These are phyloP conservation scores for Elmis aenea DNA, from an alignment of 2,888 invertebrate species.

Conservation along the genomic window DNA sequence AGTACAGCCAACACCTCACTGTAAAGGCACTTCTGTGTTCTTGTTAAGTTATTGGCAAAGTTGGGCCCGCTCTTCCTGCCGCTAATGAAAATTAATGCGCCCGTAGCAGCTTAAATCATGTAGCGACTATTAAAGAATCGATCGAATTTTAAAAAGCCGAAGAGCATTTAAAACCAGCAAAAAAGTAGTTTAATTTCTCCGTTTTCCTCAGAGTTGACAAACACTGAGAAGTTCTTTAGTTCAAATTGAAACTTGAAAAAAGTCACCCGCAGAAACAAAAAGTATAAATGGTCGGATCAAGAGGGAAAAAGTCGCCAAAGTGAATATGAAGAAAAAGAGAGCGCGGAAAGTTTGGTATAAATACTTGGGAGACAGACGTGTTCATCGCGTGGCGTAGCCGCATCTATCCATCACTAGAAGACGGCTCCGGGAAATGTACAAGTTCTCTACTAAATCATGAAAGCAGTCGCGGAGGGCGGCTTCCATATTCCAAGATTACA, in stretches of 20 bases:
- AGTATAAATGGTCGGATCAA: constrained; percentile 22
- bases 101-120: constrained; percentile 1
- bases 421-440: constrained; percentile 18
- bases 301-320: constrained; percentile 18
- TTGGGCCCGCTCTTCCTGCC: constrained; percentile 3
- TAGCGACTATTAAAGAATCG: too few species aligned
- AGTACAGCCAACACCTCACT: not conserved
- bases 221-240: constrained; percentile 12
- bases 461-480: constrained; percentile 13
- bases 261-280: constrained; percentile 18
- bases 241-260: constrained; percentile 14
- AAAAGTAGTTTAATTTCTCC: constrained; percentile 16
- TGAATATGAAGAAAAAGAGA: constrained; percentile 21
- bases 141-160: not conserved
- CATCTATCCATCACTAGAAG: constrained; percentile 21
- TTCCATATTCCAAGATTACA: constrained; percentile 17
- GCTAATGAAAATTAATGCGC: constrained; percentile 10
- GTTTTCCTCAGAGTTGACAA: constrained; percentile 11
- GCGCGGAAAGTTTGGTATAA: constrained; percentile 21
- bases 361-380: constrained; percentile 20
- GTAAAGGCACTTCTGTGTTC: too few species aligned
- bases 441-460: constrained; percentile 23
- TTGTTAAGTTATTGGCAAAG: constrained; percentile 4
- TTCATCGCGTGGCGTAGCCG: constrained; percentile 21
- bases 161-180: constrained; percentile 8